A percentile compares a stretch with the other conserved stretches of the same genome.
Conservation (phyloP, 2,888 invertebrate species). For the Lasius platythorax region DNA sequence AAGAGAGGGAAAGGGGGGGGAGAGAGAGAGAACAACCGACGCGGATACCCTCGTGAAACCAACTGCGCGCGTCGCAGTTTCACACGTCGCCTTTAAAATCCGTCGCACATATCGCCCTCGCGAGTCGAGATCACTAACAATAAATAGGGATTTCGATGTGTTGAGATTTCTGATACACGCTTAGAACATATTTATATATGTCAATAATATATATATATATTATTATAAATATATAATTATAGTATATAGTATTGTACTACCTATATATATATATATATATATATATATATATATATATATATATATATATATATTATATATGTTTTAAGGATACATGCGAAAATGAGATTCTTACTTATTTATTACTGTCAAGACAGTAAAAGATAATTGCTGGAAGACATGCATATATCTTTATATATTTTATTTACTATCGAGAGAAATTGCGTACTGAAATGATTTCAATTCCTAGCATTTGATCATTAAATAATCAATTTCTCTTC, state of each 20-base stretch:
- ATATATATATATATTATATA: no score
- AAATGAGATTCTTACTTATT: not conserved
- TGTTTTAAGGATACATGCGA: not conserved
- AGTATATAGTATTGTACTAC: no score
- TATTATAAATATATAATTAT: no score
- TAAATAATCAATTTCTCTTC: not conserved
- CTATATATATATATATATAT: no score
- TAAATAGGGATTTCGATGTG: not conserved
- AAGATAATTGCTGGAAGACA: not conserved
- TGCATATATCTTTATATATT: not conserved
- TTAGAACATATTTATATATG: no score
- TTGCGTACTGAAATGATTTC: not conserved
- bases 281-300: no score
- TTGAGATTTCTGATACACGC: no score
- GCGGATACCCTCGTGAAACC: slow-evolving; percentile 36
- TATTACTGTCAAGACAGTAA: not conserved
- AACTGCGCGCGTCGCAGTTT: slow-evolving; percentile 58
- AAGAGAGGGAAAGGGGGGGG: not conserved
- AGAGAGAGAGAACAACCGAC: not conserved
- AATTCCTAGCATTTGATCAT: not conserved
- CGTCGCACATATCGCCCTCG: not conserved
- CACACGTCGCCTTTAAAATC: slow-evolving; percentile 46
- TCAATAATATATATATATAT: no score
- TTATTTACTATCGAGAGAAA: not conserved
- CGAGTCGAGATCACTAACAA: not conserved